Evolutionary conservation across 64 coral and sea anemone species (phyloP).

Genomic region (Astreopora myriophthalma): DNA sequence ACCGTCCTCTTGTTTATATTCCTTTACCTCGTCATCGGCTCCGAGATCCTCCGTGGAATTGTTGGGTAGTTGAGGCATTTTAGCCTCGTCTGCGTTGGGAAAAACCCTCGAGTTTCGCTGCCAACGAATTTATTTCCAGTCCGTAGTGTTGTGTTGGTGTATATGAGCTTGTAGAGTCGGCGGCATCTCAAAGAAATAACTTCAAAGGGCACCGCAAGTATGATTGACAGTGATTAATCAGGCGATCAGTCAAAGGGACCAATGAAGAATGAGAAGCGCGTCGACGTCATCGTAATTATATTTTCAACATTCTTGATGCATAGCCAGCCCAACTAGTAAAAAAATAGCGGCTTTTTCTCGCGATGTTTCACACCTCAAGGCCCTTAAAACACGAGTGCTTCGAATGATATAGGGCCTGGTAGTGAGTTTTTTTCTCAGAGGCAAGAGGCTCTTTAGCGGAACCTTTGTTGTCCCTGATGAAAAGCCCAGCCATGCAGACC

Average conservation of each 20-base stretch:
- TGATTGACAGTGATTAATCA: constrained; percentile 88
- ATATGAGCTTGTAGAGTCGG: constrained; percentile 74
- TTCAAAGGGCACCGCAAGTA: constrained; percentile 54
- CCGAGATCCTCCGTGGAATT: constrained; percentile 89
- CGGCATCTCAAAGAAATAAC: constrained; percentile 72
- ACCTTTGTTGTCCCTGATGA: not conserved
- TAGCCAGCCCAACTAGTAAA: constrained; percentile 40
- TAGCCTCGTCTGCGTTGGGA: constrained; percentile 62
- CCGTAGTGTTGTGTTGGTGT: constrained; percentile 65
- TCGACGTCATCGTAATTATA: constrained; percentile 51
- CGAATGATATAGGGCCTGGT: constrained; percentile 8
- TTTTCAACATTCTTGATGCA: constrained; percentile 63
- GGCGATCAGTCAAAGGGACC: constrained; percentile 67
- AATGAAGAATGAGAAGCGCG: constrained; percentile 40
- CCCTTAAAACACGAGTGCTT: not conserved
- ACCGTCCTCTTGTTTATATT: constrained; percentile 95
- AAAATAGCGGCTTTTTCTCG: constrained; percentile 17
- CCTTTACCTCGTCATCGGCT: constrained; percentile 95
- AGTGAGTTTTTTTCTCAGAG: not conserved
- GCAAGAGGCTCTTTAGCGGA: not conserved
- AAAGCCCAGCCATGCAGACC: not conserved
- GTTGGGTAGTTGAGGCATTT: constrained; percentile 96
- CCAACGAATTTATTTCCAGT: constrained; percentile 35
- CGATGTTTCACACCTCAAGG: not conserved
- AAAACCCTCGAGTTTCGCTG: constrained; percentile 49